phyloP scores from a whole-genome alignment of 2,113 vertebrate species.

The Xenopus borealis region DNA sequence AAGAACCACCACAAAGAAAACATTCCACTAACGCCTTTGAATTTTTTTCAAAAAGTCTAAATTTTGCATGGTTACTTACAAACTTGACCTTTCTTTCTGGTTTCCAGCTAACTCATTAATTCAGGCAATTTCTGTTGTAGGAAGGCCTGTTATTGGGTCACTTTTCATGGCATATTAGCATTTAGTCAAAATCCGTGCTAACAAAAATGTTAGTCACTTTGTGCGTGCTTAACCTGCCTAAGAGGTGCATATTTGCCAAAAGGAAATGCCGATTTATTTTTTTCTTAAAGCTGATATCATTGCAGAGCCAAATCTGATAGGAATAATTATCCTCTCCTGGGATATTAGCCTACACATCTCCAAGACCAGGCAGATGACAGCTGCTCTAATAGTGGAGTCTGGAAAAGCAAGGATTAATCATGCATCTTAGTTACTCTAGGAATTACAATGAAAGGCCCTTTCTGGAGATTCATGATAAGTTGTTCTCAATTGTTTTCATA shows the following conservation, averaged over 20 bases:
- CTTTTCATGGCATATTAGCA: conserved; percentile 61
- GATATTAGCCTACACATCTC: conserved; percentile 81
- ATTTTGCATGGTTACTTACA: conserved; percentile 41
- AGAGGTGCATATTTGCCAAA: conserved; percentile 71
- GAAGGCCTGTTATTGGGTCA: conserved; percentile 61
- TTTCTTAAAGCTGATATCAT: conserved; percentile 74
- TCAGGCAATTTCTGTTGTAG: conserved; percentile 24
- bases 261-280: conserved; percentile 49
- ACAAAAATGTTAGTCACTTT: conserved; percentile 70
- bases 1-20: conserved; percentile 30
- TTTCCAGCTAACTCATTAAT: conserved; percentile 37
- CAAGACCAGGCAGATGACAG: conserved; percentile 78
- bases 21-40: conserved; percentile 30
- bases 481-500: conserved; percentile 57
- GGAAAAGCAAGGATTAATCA: conserved; percentile 63
- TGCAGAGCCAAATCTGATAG: conserved; percentile 88
- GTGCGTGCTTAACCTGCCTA: conserved; percentile 67
- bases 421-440: conserved; percentile 60
- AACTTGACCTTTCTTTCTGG: conserved; percentile 33
- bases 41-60: conserved; percentile 7
- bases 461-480: conserved; percentile 66
- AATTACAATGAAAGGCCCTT: conserved; percentile 59
- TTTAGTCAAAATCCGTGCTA: conserved; percentile 55
- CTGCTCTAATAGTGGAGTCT: conserved; percentile 68
- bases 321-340: conserved; percentile 84